Evolutionary conservation across 2,113 vertebrate genomes (phyloP).

Genomic region (Elachura formosa): DNA sequence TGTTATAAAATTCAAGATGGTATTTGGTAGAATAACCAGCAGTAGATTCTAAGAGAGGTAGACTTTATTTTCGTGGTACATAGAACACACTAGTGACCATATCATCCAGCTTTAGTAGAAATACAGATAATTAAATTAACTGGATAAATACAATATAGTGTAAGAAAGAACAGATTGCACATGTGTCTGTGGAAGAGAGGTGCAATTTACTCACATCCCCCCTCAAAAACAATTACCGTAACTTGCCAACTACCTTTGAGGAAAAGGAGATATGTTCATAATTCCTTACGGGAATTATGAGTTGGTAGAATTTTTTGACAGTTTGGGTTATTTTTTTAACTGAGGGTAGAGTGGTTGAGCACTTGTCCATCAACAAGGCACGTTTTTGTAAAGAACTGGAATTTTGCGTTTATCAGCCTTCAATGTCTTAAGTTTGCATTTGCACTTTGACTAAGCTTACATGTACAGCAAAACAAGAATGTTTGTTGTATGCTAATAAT

Average conservation of each 20-base stretch:
- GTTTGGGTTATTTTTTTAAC: not conserved
- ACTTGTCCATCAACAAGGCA: not conserved
- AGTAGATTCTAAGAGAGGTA: not conserved
- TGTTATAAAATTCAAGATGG: not conserved
- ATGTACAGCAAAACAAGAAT: not conserved
- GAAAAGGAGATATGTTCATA: not conserved
- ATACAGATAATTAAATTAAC: not conserved
- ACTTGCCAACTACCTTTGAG: not conserved
- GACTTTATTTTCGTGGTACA: not conserved
- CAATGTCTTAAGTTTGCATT: not conserved
- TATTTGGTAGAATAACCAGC: not conserved
- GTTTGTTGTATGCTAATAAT: not conserved
- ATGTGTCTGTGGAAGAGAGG: not conserved
- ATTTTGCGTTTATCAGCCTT: not conserved
- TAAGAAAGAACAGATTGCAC: not conserved
- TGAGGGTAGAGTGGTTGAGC: not conserved
- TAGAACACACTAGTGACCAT: not conserved
- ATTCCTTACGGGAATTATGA: not conserved
- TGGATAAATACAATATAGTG: not conserved
- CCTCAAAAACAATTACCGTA: fast-evolving
- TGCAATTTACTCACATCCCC: not conserved
- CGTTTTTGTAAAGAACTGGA: not conserved
- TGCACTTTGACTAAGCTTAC: not conserved
- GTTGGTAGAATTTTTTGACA: not conserved
- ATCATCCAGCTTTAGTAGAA: not conserved